Evolutionary conservation across 2,888 invertebrate genomes (phyloP).

Genomic region (Papilio elwesi): DNA sequence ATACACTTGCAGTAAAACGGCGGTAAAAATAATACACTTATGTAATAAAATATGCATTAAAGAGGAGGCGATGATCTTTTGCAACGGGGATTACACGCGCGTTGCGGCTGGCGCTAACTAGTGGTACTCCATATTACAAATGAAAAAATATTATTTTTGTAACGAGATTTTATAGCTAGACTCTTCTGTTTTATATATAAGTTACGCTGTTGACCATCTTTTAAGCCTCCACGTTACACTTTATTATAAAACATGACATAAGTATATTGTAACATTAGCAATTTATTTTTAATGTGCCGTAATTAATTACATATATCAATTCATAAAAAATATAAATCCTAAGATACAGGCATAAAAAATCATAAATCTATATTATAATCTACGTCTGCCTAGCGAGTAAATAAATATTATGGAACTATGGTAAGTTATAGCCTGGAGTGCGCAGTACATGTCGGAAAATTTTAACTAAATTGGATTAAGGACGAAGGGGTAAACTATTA

Average conservation of each 20-base stretch:
- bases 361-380: too few relatives aligned
- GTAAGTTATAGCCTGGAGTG: neutral
- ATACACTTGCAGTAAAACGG: conserved; percentile 15
- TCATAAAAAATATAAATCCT: too few relatives aligned
- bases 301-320: too few relatives aligned
- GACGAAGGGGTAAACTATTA: conserved; percentile 5
- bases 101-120: neutral
- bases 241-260: too few relatives aligned
- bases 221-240: too few relatives aligned
- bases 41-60: conserved; percentile 37
- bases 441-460: conserved; percentile 9
- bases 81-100: conserved; percentile 22
- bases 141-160: conserved; percentile 19
- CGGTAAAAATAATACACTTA: conserved; percentile 33
- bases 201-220: too few relatives aligned
- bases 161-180: neutral
- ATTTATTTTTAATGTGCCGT: too few relatives aligned
- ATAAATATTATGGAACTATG: neutral
- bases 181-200: neutral
- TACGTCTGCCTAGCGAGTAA: too few relatives aligned
- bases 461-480: conserved; percentile 7
- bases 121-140: conserved; percentile 9
- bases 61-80: conserved; percentile 27
- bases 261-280: too few relatives aligned
- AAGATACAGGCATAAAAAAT: too few relatives aligned